Base-by-base conservation (phyloP, 2,113 vertebrate species). In the Tor tambroides region DNA sequence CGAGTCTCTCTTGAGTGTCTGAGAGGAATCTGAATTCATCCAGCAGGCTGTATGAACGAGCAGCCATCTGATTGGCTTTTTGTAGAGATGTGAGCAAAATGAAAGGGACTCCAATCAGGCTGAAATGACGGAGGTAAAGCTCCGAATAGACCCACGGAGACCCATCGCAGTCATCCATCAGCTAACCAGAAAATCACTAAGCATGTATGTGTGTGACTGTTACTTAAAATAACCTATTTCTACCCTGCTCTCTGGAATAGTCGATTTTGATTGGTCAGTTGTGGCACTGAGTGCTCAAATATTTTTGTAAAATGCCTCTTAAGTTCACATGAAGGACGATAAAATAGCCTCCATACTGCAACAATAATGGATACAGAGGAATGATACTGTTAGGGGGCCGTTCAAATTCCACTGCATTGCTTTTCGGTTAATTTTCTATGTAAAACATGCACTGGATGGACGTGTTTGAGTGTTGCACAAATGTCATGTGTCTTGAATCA, bases 1-100 rank as follows among this genome's bases (percentile, higher is more conserved):
- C 41, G 80, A 88, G 76, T 80, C 84, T 75, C 56, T 80, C 59
- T 79, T 5, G 32, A 82, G 43, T 82, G 38, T 69, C 78, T 78
- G 80, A 76, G 75, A 84, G 76, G 74, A 54, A 83, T 77, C 30
- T 85, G 81, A 89, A 87, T 87, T 80, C 85, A 89, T 80, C 80
- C 75, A 41, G 71, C 35, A 51, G 41, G 30, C 67, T 74, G 56
- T 80, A 78, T 87, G 81, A 88, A 35, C 65, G 56, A 67, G 49
- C 79, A 79, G 41, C 71, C 78, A 87, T 85, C 82, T 56, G 67
- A 78, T 78, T 88, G 85, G 74, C 75, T 85, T 83, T 77, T 65
- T 12, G 56, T 28, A 46, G 79, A 46, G 59, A 61, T 80, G 78
- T 61, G 74, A 77, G 32, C 72, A 21, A 85, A 80, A 86, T 76